These are phyloP conservation scores for Acronicta leporina DNA, from an alignment of 2,888 invertebrate species.

Conservation along the genomic window DNA sequence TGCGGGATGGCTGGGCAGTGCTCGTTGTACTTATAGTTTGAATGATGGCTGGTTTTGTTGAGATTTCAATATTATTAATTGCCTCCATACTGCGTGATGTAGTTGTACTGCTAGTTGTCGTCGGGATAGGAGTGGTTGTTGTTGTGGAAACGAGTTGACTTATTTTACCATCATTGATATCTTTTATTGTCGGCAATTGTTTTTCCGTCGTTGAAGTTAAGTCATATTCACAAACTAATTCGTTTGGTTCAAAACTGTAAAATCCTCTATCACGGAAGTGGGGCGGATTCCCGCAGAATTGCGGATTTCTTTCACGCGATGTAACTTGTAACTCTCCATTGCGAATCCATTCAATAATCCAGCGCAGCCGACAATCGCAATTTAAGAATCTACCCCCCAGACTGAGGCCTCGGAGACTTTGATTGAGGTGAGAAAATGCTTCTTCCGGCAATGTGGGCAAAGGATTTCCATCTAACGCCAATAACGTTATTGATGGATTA, in stretches of 20 bases:
- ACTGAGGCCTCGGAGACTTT: constrained; percentile 95
- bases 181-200: constrained; percentile 59
- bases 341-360: constrained; percentile 97
- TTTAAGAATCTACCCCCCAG: constrained; percentile 96
- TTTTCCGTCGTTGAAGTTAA: constrained; percentile 65
- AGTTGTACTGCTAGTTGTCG: constrained; percentile 67
- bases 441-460: constrained; percentile 94
- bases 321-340: constrained; percentile 97
- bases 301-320: constrained; percentile 96
- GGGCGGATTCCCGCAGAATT: constrained; percentile 96
- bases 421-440: constrained; percentile 94
- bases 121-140: constrained; percentile 58
- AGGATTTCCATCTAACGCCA: constrained; percentile 97
- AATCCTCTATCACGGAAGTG: constrained; percentile 94
- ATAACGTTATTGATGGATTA: constrained; percentile 94
- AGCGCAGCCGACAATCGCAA: constrained; percentile 96
- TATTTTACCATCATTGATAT: constrained; percentile 65
- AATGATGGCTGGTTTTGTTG: constrained; percentile 58
- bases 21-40: constrained; percentile 69
- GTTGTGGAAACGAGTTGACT: constrained; percentile 70
- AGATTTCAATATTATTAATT: constrained; percentile 64
- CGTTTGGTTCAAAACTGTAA: constrained; percentile 95
- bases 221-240: constrained; percentile 90
- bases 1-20: constrained; percentile 72
- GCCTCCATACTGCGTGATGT: constrained; percentile 60